Base-by-base conservation (phyloP, 2,797 vertebrate genomes). In the Sphaeramia orbicularis region DNA sequence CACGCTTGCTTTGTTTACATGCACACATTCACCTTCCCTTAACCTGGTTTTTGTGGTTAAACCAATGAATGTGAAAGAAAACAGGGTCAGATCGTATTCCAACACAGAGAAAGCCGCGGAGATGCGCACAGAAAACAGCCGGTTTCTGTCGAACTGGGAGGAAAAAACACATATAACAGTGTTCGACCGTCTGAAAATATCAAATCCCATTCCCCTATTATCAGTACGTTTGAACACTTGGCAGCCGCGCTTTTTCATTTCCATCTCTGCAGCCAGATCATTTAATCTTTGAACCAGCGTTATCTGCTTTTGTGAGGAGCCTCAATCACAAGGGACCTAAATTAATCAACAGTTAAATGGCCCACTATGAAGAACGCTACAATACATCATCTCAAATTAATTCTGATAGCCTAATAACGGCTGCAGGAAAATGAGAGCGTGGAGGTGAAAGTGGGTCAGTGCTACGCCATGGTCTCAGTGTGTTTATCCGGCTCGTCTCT, bases 391-490 rank as follows among this genome's bases (percentile, higher is more conserved):
- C 18, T 45, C 21, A 43, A 35, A 74, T 65, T 3, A 9, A 51
- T 71, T 24, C 2, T 67, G 53, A 63, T 43, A 21, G 40, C n/a
- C 15, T 45, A 14, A 40, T 47, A 42, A 65, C 21, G 52, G 40
- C 41, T 40, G 21, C 15, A 51, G 50, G 32, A 54, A 64, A 65
- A 49, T 48, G 38, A 67, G 21, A 57, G 30, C 0, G 10, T 37
- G 59, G 53, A 53, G 24, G 45, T 64, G 51, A 18, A 76, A 47
- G 62, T 49, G 45, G 45, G 62, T 70, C 30, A 66, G 0, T 10
- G 27, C 7, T 4, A n/a, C 3, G 10, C 0, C 2, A 24, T n/a
- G 4, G 14, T 56, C 12, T 48, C 4, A n/a, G 10, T 19, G 30
- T 40, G 14, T 62, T 56, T 10, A 42, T 40, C 27, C 1, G 11